Base-by-base conservation (phyloP, 2,888 invertebrate genomes). In the Steinernema carpocapsae region DNA sequence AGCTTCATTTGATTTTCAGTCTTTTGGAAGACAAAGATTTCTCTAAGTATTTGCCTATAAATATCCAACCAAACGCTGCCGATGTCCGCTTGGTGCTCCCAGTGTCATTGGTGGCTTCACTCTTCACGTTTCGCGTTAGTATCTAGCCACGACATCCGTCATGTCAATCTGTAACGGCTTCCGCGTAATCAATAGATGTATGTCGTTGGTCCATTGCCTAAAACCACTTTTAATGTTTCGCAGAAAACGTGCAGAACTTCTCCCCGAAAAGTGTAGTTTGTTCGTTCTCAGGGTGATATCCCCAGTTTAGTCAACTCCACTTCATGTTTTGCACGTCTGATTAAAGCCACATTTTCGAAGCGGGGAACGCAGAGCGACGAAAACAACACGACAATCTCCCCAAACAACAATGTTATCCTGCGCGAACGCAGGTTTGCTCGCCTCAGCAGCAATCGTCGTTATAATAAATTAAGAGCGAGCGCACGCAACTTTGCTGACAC, bases 381-480 rank as follows among this genome's bases (percentile, higher is more conserved):
- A 64, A 64, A 64, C 64, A 64, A 64, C 37, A 37, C 64, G 64
- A 32, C 37, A 64, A 17, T 64, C 64, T 64, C 32, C 32, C 17
- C 64, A 12, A 32, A 64, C n/a, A 26, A 64, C 32, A 6, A 29
- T 64, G 64, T 64, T 64, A 32, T 64, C 26, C 56, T 56, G 56
- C 22, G 56, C 64, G 32, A 64, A 64, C 64, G 64, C 64, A 64
- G 64, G 64, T 64, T 64, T 64, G 29, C 32, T 17, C 32, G 29
- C 32, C 64, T 64, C 64, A 37, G 10, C 37, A 37, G 37, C 10
- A 64, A 29, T n/a, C 24, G 29, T 64, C 64, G 64, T 29, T 64
- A 64, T 56, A 64, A 64, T 64, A 64, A 64, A 64, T 64, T 64
- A 64, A 26, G 26, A 64, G 26, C 37, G 64, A 32, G 12, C 64